Percentiles rank a stretch among this genome's conserved stretches.
Evolutionary conservation across 2,888 invertebrate species (phyloP).

Genomic region (Notodonta ziczac): DNA sequence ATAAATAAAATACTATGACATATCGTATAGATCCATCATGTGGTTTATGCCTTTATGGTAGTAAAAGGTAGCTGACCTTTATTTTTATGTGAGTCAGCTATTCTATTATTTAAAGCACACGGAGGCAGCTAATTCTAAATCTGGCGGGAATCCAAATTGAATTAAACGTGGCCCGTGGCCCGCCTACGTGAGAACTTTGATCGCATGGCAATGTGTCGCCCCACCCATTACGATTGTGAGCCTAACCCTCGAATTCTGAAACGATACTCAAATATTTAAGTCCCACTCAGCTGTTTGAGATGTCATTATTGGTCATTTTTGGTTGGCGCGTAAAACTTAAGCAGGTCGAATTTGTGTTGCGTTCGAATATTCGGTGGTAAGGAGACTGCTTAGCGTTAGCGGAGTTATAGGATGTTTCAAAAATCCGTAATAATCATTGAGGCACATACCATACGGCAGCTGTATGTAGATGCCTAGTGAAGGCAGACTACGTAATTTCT

Average conservation of each 20-base stretch:
- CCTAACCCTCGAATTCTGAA: neutral
- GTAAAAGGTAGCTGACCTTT: slow-evolving; percentile 56
- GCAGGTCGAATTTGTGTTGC: too few relatives aligned
- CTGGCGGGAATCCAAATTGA: slow-evolving; percentile 80
- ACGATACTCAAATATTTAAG: too few relatives aligned
- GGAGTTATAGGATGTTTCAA: too few relatives aligned
- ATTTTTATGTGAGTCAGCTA: slow-evolving; percentile 61
- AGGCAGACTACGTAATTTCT: too few relatives aligned
- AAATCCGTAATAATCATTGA: too few relatives aligned
- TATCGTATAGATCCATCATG: slow-evolving; percentile 31
- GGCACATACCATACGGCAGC: too few relatives aligned
- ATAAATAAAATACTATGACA: neutral
- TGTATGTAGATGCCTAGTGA: too few relatives aligned
- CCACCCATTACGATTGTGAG: slow-evolving; percentile 11
- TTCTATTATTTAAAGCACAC: slow-evolving; percentile 78
- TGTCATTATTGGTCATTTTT: too few relatives aligned
- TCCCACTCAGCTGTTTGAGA: too few relatives aligned
- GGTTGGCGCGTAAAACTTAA: too few relatives aligned
- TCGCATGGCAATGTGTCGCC: slow-evolving; percentile 61
- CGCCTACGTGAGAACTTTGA: slow-evolving; percentile 66
- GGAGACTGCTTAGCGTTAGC: too few relatives aligned
- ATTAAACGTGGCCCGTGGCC: slow-evolving; percentile 71
- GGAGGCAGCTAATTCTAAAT: slow-evolving; percentile 74
- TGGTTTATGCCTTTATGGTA: slow-evolving; percentile 43
- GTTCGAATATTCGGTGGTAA: too few relatives aligned